Conservation (phyloP, 1,140 invertebrate species). For the Aphaenogaster ashmeadi region DNA sequence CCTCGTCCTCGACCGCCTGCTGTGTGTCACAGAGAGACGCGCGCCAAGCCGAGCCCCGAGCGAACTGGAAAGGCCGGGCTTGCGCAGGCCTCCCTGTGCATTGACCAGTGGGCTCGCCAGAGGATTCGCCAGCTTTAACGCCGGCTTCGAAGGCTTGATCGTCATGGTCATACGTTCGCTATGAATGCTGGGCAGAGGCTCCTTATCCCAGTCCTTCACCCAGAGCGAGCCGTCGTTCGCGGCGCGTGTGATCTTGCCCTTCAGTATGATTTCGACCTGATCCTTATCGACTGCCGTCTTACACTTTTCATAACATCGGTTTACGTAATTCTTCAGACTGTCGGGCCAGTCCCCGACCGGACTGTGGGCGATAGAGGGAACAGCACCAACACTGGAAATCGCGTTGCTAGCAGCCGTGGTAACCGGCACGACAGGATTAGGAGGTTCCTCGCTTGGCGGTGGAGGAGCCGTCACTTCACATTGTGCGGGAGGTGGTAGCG, state of each 20-base stretch:
- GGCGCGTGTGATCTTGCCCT: slow-evolving; percentile 96
- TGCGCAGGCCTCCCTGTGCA: slow-evolving; percentile 80
- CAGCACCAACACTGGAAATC: slow-evolving; percentile 68
- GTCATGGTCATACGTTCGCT: slow-evolving; percentile 91
- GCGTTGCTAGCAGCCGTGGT: slow-evolving; percentile 49
- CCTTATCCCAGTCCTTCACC: slow-evolving; percentile 96
- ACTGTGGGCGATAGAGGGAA: slow-evolving; percentile 79
- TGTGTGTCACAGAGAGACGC: slow-evolving; percentile 83
- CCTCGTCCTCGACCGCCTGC: slow-evolving; percentile 85
- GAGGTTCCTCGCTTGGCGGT: slow-evolving; percentile 79
- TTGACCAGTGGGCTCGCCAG: slow-evolving; percentile 73
- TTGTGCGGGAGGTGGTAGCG: slow-evolving; percentile 89
- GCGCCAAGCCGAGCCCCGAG: slow-evolving; percentile 88
- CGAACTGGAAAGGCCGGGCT: slow-evolving; percentile 87
- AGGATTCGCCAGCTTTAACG: slow-evolving; percentile 76
- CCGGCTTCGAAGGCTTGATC: slow-evolving; percentile 83
- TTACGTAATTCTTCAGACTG: slow-evolving; percentile 94
- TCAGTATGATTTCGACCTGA: slow-evolving; percentile 97
- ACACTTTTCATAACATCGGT: slow-evolving; percentile 96
- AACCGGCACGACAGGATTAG: slow-evolving; percentile 66
- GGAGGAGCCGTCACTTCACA: slow-evolving; percentile 81
- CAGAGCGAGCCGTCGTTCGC: slow-evolving; percentile 94
- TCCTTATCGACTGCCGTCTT: slow-evolving; percentile 95
- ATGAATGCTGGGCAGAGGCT: slow-evolving; percentile 95
- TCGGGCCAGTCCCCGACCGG: slow-evolving; percentile 90